A percentile compares a stretch with the other conserved stretches of the same genome.
Conservation (phyloP, 2,797 vertebrate species). For the Champsocephalus esox region DNA sequence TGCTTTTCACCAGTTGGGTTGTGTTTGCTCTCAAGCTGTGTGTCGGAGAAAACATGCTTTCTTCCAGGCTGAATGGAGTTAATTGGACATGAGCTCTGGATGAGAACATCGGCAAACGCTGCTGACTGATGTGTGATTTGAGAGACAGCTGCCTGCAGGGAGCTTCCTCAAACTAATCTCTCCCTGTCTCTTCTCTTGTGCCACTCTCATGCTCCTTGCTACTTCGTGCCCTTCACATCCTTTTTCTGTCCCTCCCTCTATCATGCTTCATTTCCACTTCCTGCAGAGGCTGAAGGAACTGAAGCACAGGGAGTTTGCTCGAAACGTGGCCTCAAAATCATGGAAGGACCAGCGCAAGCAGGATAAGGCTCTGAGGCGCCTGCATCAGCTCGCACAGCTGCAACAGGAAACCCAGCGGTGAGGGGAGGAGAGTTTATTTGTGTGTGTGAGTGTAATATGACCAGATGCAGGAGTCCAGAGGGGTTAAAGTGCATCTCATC, state of each 20-base stretch:
- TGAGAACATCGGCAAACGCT: constrained; percentile 66
- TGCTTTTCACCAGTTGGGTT: constrained; percentile 54
- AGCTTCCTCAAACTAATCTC: constrained; percentile 61
- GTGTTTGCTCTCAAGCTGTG: constrained; percentile 65
- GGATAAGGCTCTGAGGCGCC: constrained; percentile 94
- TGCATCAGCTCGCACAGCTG: constrained; percentile 94
- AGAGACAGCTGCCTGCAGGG: constrained; percentile 68
- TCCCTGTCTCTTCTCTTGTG: constrained; percentile 29
- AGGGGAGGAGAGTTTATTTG: constrained; percentile 60
- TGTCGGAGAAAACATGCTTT: constrained; percentile 56
- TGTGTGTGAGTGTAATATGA: constrained; percentile 50
- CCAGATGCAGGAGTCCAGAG: constrained; percentile 61
- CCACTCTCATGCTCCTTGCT: constrained; percentile 5
- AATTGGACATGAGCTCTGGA: constrained; percentile 67
- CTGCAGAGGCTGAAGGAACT: constrained; percentile 96
- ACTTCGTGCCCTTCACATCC: constrained; percentile 26
- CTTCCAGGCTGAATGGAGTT: constrained; percentile 67
- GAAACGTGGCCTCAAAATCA: constrained; percentile 98
- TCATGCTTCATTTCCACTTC: constrained; percentile 42
- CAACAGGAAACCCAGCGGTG: constrained; percentile 92
- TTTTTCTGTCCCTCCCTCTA: constrained; percentile 11
- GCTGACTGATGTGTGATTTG: constrained; percentile 58
- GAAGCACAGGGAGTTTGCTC: constrained; percentile 97
- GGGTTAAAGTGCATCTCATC: constrained; percentile 72
- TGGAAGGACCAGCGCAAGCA: constrained; percentile 99